Base-by-base conservation (phyloP, 2,888 invertebrate genomes). In the Barypeithes pellucidus region DNA sequence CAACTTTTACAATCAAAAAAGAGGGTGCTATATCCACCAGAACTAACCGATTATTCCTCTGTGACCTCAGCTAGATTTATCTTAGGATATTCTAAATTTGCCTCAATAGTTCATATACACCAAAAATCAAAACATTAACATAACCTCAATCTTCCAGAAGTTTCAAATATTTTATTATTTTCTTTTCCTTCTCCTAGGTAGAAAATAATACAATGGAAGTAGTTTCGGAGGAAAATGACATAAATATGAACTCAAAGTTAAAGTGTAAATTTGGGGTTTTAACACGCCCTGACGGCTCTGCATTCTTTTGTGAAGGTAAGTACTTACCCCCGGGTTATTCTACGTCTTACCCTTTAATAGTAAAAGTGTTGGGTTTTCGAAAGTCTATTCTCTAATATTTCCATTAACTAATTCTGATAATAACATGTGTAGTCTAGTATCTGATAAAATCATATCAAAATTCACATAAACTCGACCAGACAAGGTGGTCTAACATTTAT, bases 241-340 rank as follows among this genome's bases (percentile, higher is more conserved):
- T 29, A 4, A 63, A 1, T 11, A 45, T 14, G 43, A 69, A 24
- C 18, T 20, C 66, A 20, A 72, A 75, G 41, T 75, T 79, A 50
- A 75, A 76, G 33, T 82, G 81, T 73, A 92, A 94, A 86, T 84
- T 95, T 24, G 93, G 93, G 84, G 89, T 91, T 62, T 86, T 95
- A 16, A 91, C 91, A 66, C 89, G 92, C 82, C 91, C 94, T 0
- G 94, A 95, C 87, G 94, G 94, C 12, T 95, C 95, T 0, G 92
- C 92, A 12, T 89, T 94, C 82, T 88, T 93, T 81, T 90, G 92
- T 75, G 94, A 94, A 90, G 94, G 95, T 94, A 87, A 75, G 20
- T 57, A 16, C 8, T 43, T 43, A 8, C 14, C 61, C 9, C 9
- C 7, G 1, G 14, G 29, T 54, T 39, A n/a, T 39, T n/a, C 9